Percentiles rank a stretch among this genome's conserved stretches.
Conservation (phyloP, 2,113 vertebrate genomes). For the Empidonax traillii region DNA sequence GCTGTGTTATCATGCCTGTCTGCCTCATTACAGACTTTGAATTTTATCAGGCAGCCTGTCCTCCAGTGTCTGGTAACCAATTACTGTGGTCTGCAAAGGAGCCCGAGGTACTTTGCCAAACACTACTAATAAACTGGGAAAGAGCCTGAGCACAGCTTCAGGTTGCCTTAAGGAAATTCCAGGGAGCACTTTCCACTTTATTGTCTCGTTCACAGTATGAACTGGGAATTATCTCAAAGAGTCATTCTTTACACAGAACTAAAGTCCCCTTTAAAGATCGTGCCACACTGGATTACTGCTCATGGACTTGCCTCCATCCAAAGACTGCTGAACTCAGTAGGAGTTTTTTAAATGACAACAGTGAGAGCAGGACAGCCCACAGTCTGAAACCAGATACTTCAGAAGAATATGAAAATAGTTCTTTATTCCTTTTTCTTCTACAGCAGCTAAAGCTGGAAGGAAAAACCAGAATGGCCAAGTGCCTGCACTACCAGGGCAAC, state of each 20-base stretch:
- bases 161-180: conserved; percentile 52
- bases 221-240: not conserved
- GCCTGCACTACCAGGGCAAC: not conserved
- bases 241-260: not conserved
- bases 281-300: conserved; percentile 13
- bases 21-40: conserved; percentile 41
- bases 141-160: conserved; percentile 22
- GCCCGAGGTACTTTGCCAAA: conserved; percentile 56
- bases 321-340: not conserved
- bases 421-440: not conserved
- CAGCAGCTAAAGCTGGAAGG: not conserved
- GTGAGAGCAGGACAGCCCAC: not conserved
- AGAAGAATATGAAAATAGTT: not conserved
- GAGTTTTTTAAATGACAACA: not conserved
- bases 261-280: not conserved
- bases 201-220: conserved; percentile 39
- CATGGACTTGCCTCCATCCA: not conserved
- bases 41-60: conserved; percentile 60
- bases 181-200: conserved; percentile 37
- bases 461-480: not conserved
- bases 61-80: conserved; percentile 47
- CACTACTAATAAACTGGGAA: conserved; percentile 46
- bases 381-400: not conserved
- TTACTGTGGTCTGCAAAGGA: conserved; percentile 53
- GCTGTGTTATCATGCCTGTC: conserved; percentile 46